Evolutionary conservation across 2,888 invertebrate genomes (phyloP).

Genomic region (Ischnura elegans): DNA sequence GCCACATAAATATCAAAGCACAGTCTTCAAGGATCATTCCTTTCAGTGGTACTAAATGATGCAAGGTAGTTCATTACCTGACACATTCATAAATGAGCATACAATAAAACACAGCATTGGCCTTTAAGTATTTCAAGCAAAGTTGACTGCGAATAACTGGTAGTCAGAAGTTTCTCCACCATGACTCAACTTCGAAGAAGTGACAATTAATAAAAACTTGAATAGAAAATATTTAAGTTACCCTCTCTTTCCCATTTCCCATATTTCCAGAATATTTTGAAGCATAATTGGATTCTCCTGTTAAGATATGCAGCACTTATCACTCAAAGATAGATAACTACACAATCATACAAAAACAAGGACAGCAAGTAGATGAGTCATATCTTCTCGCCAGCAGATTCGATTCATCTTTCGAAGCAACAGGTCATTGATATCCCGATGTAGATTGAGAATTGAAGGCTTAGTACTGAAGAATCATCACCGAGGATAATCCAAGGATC

Average conservation of each 20-base stretch:
- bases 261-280: neutral
- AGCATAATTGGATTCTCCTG: neutral
- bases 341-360: slow-evolving; percentile 1
- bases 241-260: neutral
- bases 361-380: neutral
- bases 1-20: too few species aligned
- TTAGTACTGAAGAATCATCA: neutral
- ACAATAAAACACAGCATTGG: neutral
- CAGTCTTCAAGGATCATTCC: too few species aligned
- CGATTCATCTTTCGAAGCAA: neutral
- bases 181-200: slow-evolving; percentile 26
- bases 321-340: neutral
- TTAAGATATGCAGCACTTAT: neutral
- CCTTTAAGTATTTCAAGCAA: neutral
- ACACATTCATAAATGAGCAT: neutral
- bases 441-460: neutral
- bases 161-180: neutral
- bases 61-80: too few species aligned
- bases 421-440: neutral
- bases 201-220: neutral
- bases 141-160: neutral
- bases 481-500: too few species aligned
- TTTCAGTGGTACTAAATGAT: too few species aligned
- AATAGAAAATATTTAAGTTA: neutral
- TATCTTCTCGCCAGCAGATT: neutral